A percentile compares a stretch with the other conserved stretches of the same genome.
Evolutionary conservation across 1,140 invertebrate species (phyloP).

Genomic region (Eumaeus atala): DNA sequence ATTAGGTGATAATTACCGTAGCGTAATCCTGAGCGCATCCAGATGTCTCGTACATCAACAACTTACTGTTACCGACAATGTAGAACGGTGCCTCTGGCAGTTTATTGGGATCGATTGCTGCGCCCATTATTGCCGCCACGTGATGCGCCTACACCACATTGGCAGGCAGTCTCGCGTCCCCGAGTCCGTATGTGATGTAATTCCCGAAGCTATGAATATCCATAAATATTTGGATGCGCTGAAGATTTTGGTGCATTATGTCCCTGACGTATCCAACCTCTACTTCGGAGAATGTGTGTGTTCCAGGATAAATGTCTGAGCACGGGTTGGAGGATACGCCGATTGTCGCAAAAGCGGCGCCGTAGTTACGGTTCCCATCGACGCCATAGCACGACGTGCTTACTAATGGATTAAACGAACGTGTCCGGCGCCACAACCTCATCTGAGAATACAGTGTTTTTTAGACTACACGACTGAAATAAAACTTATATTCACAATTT

Average conservation of each 20-base stretch:
- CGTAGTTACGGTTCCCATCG: slow-evolving; percentile 1
- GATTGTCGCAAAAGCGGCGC: slow-evolving; percentile 71
- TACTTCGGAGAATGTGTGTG: slow-evolving; percentile 80
- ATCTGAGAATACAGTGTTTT: slow-evolving; percentile 37
- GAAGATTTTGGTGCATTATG: slow-evolving; percentile 41
- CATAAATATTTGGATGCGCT: slow-evolving; percentile 40
- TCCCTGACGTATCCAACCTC: slow-evolving; percentile 74
- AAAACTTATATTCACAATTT: too few relatives aligned
- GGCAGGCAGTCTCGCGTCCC: slow-evolving; percentile 63
- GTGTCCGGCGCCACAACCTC: slow-evolving; percentile 68
- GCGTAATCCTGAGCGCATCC: slow-evolving; percentile 78
- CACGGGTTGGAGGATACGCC: slow-evolving; percentile 81
- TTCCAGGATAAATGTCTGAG: slow-evolving; percentile 79
- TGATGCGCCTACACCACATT: slow-evolving; percentile 62
- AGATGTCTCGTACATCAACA: slow-evolving; percentile 69
- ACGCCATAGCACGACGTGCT: neutral
- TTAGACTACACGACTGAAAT: too few relatives aligned
- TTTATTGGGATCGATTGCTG: slow-evolving; percentile 54
- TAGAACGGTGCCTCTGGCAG: slow-evolving; percentile 59
- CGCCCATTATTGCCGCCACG: slow-evolving; percentile 37
- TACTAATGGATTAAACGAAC: neutral
- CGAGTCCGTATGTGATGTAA: slow-evolving; percentile 75
- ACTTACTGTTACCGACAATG: slow-evolving; percentile 75
- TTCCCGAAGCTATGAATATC: slow-evolving; percentile 53
- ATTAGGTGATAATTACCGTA: slow-evolving; percentile 25